A percentile compares a stretch with the other conserved stretches of the same genome.
phyloP scores from a whole-genome alignment of 2,888 invertebrate genomes.

The Phrixothrix hirtus region DNA sequence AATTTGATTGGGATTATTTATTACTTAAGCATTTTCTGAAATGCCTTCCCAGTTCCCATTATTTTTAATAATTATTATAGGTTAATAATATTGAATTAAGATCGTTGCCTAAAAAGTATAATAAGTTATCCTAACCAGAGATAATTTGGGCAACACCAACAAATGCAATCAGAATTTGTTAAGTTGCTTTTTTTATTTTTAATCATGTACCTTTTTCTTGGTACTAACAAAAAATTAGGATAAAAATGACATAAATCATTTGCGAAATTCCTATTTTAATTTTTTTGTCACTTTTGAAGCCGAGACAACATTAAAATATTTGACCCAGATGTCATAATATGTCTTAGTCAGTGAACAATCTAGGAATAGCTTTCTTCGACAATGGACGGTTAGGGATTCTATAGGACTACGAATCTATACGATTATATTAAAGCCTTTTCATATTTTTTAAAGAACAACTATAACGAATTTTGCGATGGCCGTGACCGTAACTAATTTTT shows the following conservation, averaged over 20 bases:
- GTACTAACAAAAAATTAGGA: constrained; percentile 1
- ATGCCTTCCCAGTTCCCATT: too few species aligned
- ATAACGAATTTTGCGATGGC: constrained; percentile 34
- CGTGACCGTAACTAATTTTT: constrained; percentile 37
- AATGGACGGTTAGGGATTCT: background rate
- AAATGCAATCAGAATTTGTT: too few species aligned
- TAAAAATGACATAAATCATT: constrained; percentile 9
- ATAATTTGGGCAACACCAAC: too few species aligned
- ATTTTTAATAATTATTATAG: too few species aligned
- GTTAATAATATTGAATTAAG: too few species aligned
- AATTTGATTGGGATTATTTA: too few species aligned
- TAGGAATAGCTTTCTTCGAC: constrained; percentile 2
- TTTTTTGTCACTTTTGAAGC: constrained; percentile 4
- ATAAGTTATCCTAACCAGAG: too few species aligned
- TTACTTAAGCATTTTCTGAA: too few species aligned
- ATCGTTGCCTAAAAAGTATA: too few species aligned
- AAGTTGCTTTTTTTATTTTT: too few species aligned
- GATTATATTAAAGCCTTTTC: constrained; percentile 3
- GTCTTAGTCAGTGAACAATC: constrained; percentile 4
- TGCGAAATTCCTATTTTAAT: constrained; percentile 2
- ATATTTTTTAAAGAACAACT: constrained; percentile 16
- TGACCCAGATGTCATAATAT: constrained; percentile 26
- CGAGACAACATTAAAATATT: constrained; percentile 25
- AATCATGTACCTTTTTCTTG: too few species aligned
- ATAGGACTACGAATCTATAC: background rate